A percentile compares a stretch with the other conserved stretches of the same genome.
Evolutionary conservation across 2,113 vertebrate genomes (phyloP).

Genomic region (Fulmarus glacialis): DNA sequence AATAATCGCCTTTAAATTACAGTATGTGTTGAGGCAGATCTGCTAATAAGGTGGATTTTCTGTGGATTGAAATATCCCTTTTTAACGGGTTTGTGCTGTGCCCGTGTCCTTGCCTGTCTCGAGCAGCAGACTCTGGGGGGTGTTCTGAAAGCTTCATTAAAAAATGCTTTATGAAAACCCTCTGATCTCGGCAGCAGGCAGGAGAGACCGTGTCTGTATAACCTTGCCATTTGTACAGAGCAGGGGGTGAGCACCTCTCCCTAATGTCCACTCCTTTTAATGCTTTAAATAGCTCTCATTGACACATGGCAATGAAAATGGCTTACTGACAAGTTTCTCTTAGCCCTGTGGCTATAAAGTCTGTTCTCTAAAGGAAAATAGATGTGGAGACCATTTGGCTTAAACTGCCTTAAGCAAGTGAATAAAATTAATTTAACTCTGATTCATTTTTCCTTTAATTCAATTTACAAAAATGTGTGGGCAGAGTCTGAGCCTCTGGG

Average conservation of each 20-base stretch:
- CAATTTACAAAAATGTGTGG: constrained; percentile 27
- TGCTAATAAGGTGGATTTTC: constrained; percentile 8
- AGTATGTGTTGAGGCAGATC: not conserved
- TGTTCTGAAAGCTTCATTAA: constrained; percentile 24
- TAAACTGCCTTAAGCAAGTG: constrained; percentile 37
- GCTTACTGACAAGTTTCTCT: constrained; percentile 28
- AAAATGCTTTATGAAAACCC: constrained; percentile 21
- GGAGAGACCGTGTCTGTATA: not conserved
- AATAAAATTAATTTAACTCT: constrained; percentile 62
- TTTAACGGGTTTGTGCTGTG: not conserved
- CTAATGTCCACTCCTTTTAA: not conserved
- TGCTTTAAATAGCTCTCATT: constrained; percentile 43
- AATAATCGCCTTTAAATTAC: not conserved
- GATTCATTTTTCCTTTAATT: constrained; percentile 58
- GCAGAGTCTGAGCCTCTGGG: constrained; percentile 42
- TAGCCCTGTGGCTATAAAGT: constrained; percentile 3
- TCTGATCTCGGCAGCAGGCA: not conserved
- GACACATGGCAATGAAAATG: constrained; percentile 11
- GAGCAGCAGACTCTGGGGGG: not conserved
- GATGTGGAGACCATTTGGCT: constrained; percentile 48
- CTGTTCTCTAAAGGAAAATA: constrained; percentile 43
- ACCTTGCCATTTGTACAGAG: not conserved
- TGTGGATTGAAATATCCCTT: not conserved
- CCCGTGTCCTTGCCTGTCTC: not conserved
- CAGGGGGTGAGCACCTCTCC: not conserved